Conservation (phyloP, 2,888 invertebrate species). For the Dinocampus coccinellae region DNA sequence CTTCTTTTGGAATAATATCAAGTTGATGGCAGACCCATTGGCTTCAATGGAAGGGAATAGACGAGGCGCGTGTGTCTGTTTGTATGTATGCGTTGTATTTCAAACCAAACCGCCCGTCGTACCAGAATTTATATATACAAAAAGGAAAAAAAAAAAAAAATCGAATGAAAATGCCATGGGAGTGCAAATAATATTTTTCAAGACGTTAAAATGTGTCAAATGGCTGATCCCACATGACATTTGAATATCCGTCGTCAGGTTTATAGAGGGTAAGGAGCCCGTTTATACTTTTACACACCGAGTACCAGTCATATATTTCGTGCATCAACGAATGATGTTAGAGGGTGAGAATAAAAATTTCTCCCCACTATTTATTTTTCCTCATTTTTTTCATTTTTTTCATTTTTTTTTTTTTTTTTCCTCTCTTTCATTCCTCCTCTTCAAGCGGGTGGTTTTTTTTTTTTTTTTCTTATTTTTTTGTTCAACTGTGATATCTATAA, state of each 20-base stretch:
- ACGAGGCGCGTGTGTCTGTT: slow-evolving; percentile 19
- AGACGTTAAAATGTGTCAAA: slow-evolving; percentile 69
- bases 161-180: slow-evolving; percentile 40
- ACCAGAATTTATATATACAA: slow-evolving; percentile 34
- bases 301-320: too few species aligned
- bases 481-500: slow-evolving; percentile 19
- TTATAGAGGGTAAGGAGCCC: slow-evolving; percentile 20
- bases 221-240: slow-evolving; percentile 67
- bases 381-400: too few species aligned
- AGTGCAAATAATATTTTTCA: slow-evolving; percentile 68
- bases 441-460: background rate
- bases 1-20: background rate
- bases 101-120: too few species aligned
- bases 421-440: too few species aligned
- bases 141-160: background rate
- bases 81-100: slow-evolving; percentile 22
- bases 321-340: too few species aligned
- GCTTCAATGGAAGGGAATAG: background rate
- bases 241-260: slow-evolving; percentile 61
- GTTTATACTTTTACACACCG: too few species aligned
- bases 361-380: too few species aligned
- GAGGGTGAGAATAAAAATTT: too few species aligned
- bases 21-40: slow-evolving; percentile 24
- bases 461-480: too few species aligned
- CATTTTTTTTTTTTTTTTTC: too few species aligned